Conservation (phyloP, 2,888 invertebrate species). For the Tenthredo scrophulariae region DNA sequence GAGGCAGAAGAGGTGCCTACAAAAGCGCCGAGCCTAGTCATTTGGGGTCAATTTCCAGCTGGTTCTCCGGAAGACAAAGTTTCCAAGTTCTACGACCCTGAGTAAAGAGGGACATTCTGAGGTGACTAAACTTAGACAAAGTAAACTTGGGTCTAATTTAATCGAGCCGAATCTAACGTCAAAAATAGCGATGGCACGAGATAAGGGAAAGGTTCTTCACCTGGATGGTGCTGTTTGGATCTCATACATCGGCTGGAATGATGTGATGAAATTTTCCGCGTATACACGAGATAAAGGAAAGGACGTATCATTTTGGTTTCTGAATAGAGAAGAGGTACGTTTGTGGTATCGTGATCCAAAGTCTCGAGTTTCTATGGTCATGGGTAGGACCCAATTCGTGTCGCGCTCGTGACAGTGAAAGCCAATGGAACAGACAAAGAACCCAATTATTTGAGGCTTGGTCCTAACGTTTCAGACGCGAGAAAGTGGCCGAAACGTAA, state of each 20-base stretch:
- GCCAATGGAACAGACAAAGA: conserved; percentile 34
- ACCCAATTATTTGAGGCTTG: conserved; percentile 38
- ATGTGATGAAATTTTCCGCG: neutral
- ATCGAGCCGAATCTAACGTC: neutral
- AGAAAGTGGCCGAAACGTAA: neutral
- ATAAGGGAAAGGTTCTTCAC: neutral
- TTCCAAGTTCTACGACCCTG: conserved; percentile 29
- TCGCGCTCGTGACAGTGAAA: conserved; percentile 34
- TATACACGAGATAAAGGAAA: neutral
- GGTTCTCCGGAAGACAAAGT: neutral
- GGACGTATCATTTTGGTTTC: neutral
- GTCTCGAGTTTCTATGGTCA: conserved; percentile 39
- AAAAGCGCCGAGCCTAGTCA: conserved; percentile 6
- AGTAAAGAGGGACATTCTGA: neutral
- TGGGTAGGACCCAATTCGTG: conserved; percentile 16
- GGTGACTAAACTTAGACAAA: neutral
- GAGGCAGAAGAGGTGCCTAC: neutral
- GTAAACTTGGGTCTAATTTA: neutral
- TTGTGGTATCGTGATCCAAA: neutral
- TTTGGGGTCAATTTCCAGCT: conserved; percentile 11
- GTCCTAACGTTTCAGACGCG: neutral
- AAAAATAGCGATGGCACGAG: neutral
- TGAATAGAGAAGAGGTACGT: neutral
- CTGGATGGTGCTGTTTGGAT: neutral
- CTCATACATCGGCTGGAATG: neutral